Evolutionary conservation across 2,113 vertebrate species (phyloP).

Genomic region (Crocuta crocuta): DNA sequence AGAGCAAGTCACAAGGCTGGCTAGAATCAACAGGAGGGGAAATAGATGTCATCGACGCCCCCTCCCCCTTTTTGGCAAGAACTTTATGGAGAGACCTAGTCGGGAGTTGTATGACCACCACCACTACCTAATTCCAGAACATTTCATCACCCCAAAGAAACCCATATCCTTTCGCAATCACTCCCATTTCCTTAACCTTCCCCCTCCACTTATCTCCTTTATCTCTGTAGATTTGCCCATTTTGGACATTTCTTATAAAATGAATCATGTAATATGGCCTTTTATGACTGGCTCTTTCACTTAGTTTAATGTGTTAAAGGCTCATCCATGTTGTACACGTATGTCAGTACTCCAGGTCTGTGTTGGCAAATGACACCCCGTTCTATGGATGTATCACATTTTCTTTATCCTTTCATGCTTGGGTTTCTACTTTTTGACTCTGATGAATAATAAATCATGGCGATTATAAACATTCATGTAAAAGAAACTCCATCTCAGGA

Average conservation of each 20-base stretch:
- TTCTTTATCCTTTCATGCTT: neutral
- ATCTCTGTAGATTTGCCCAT: neutral
- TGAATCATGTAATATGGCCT: neutral
- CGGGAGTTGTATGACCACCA: neutral
- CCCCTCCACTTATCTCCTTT: neutral
- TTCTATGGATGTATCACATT: neutral
- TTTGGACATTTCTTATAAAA: neutral
- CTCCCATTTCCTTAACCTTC: neutral
- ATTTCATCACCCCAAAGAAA: neutral
- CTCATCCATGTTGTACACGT: neutral
- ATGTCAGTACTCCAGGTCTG: neutral
- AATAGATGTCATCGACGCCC: neutral
- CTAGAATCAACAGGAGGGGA: neutral
- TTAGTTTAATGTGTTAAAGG: neutral
- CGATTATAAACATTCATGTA: neutral
- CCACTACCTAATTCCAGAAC: neutral
- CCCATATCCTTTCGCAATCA: neutral
- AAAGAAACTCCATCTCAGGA: neutral
- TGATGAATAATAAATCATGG: neutral
- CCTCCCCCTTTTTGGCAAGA: neutral
- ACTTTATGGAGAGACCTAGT: neutral
- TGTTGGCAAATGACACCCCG: neutral
- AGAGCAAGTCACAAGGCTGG: neutral
- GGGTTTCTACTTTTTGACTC: neutral
- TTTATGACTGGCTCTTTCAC: neutral